phyloP scores from a whole-genome alignment of 2,888 invertebrate species.

The Dryomyza anilis region DNA sequence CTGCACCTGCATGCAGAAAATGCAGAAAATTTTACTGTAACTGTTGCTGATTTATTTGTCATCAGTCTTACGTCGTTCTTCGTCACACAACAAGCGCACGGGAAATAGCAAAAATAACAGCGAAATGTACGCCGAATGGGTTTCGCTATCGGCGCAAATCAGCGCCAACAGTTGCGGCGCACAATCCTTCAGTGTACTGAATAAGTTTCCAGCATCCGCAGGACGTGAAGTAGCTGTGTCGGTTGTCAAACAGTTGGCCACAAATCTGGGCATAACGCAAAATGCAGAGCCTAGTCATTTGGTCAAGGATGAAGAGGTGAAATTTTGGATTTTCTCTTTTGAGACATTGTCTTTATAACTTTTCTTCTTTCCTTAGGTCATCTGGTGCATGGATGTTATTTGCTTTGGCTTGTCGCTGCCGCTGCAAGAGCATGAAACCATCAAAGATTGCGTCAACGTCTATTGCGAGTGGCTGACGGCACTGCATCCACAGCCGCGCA shows the following conservation, averaged over 20 bases:
- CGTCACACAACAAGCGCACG: too few species aligned
- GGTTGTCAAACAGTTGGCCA: constrained; percentile 68
- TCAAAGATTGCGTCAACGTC: constrained; percentile 94
- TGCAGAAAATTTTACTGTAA: neutral
- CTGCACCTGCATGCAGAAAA: neutral
- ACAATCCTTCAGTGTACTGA: constrained; percentile 65
- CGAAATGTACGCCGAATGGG: constrained; percentile 67
- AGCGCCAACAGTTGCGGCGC: constrained; percentile 62
- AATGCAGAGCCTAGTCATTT: constrained; percentile 84
- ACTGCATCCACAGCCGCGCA: constrained; percentile 79
- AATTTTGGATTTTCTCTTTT: neutral
- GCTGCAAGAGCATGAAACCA: constrained; percentile 88
- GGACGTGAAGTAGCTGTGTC: constrained; percentile 69
- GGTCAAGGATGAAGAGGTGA: constrained; percentile 82
- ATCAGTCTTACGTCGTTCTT: too few species aligned
- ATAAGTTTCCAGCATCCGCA: constrained; percentile 67
- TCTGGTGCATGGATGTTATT: constrained; percentile 85
- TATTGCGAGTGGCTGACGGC: constrained; percentile 97
- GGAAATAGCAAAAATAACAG: too few species aligned
- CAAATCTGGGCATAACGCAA: constrained; percentile 73
- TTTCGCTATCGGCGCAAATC: constrained; percentile 62
- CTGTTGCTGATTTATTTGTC: neutral
- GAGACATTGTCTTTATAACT: neutral
- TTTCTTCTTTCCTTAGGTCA: constrained; percentile 67
- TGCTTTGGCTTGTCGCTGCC: constrained; percentile 91